Evolutionary conservation across 2,113 vertebrate species (phyloP).

Genomic region (Isurus oxyrinchus): DNA sequence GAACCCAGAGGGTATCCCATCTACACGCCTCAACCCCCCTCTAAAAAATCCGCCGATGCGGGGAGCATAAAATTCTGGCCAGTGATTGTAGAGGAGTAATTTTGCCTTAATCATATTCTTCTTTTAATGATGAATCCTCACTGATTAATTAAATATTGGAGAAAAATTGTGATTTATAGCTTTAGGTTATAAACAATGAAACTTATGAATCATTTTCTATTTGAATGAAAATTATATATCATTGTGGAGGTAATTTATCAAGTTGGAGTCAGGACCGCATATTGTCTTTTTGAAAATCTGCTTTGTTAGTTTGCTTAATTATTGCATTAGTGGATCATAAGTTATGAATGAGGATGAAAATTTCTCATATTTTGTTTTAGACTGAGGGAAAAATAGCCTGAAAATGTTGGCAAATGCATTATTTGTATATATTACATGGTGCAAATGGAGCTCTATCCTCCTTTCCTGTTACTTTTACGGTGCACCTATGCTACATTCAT

Average conservation of each 20-base stretch:
- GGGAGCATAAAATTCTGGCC: too few relatives aligned
- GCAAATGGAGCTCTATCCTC: background rate
- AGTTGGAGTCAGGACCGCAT: background rate
- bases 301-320: background rate
- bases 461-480: background rate
- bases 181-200: background rate
- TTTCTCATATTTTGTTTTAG: background rate
- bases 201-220: background rate
- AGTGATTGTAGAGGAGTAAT: background rate
- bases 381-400: background rate
- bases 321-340: background rate
- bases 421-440: background rate
- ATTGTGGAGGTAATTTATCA: background rate
- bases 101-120: background rate
- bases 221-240: background rate
- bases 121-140: background rate
- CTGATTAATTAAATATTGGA: background rate
- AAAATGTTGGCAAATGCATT: background rate
- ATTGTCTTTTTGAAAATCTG: background rate
- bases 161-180: conserved; percentile 17
- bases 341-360: background rate
- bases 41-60: too few relatives aligned
- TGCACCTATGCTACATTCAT: background rate
- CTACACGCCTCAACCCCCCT: too few relatives aligned
- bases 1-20: too few relatives aligned